Conservation (phyloP, 92 coral and sea anemone species). For the Bergia puertoricense region DNA sequence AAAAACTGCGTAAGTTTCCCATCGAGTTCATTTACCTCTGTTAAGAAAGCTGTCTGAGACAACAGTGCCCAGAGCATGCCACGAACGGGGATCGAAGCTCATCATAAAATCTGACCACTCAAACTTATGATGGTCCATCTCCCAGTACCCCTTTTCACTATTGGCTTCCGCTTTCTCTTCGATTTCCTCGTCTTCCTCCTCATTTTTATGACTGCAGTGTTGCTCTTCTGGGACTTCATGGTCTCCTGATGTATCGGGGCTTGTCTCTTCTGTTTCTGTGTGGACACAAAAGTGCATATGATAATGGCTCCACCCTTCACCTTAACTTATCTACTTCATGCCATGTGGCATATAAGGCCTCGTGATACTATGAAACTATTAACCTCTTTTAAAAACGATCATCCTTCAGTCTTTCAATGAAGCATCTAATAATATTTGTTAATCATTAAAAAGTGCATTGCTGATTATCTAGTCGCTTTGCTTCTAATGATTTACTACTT, state of each 20-base stretch:
- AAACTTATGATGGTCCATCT: conserved; percentile 90
- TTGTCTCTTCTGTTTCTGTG: conserved; percentile 20
- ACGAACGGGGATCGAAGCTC: conserved; percentile 79
- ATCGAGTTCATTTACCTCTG: conserved; percentile 59
- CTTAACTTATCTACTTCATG: too few species aligned
- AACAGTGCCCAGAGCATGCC: conserved; percentile 93
- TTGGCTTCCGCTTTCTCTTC: conserved; percentile 45
- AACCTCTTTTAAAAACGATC: too few species aligned
- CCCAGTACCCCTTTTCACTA: conserved; percentile 72
- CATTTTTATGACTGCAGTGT: not conserved
- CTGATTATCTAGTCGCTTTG: not conserved
- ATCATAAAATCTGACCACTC: conserved; percentile 93
- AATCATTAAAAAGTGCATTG: too few species aligned
- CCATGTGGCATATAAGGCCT: too few species aligned
- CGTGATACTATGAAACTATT: too few species aligned
- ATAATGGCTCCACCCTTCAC: not conserved
- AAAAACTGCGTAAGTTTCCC: not conserved
- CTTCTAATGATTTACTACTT: too few species aligned
- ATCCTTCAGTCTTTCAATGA: too few species aligned
- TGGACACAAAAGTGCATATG: not conserved
- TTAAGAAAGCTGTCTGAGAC: conserved; percentile 84
- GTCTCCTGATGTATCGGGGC: not conserved
- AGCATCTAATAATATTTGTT: too few species aligned
- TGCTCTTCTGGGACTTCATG: conserved; percentile 28
- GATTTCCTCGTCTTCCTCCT: conserved; percentile 32